phyloP scores from a whole-genome alignment of 92 coral and sea anemone genomes.

The Porites evermanni region DNA sequence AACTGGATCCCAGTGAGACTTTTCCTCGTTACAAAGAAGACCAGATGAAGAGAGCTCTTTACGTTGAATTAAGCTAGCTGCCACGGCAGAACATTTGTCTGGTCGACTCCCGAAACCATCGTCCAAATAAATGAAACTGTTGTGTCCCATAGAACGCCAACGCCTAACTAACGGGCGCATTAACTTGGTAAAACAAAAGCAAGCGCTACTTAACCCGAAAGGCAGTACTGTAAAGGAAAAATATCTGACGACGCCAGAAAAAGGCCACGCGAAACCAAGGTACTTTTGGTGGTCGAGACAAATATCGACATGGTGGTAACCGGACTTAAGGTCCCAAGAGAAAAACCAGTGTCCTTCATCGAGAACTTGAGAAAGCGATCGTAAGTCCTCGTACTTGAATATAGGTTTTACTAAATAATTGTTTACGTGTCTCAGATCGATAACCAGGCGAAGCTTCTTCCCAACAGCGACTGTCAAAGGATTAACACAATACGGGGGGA shows the following conservation, averaged over 20 bases:
- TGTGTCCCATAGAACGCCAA: slow-evolving; percentile 22
- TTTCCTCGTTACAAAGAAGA: slow-evolving; percentile 56
- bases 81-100: slow-evolving; percentile 63
- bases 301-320: slow-evolving; percentile 9
- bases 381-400: not conserved
- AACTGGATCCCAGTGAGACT: slow-evolving; percentile 65
- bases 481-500: too few relatives aligned
- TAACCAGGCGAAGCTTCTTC: too few relatives aligned
- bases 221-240: slow-evolving; percentile 40
- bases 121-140: not conserved
- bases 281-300: slow-evolving; percentile 35
- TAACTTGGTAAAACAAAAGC: slow-evolving; percentile 42
- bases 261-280: slow-evolving; percentile 50
- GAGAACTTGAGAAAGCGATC: not conserved
- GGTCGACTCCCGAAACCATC: slow-evolving; percentile 68
- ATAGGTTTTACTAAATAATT: not conserved
- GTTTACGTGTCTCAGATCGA: too few relatives aligned
- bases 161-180: slow-evolving; percentile 33
- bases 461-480: too few relatives aligned
- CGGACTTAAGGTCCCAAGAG: not conserved
- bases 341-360: slow-evolving; percentile 1
- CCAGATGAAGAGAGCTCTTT: slow-evolving; percentile 59
- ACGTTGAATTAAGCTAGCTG: slow-evolving; percentile 26
- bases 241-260: slow-evolving; percentile 20
- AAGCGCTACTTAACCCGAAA: slow-evolving; percentile 35